phyloP scores from a whole-genome alignment of 1,140 invertebrate species.

The Aphidius ervi region DNA sequence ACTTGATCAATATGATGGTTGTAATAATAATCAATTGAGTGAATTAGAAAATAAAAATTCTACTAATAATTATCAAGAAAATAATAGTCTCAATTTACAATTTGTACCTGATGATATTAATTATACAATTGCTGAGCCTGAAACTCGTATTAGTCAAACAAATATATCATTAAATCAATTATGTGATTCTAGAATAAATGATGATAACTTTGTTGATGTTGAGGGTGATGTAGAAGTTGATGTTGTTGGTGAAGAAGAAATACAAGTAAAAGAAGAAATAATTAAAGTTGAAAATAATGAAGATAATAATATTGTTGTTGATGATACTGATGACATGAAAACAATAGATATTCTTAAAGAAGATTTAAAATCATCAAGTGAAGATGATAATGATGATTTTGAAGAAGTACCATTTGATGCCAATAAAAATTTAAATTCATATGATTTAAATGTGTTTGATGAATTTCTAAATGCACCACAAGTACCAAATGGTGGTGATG shows the following conservation, averaged over 20 bases:
- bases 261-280: background rate
- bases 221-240: slow-evolving; percentile 57
- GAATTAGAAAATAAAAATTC: slow-evolving; percentile 80
- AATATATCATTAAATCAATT: slow-evolving; percentile 60
- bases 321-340: slow-evolving; percentile 20
- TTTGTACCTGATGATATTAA: slow-evolving; percentile 66
- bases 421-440: slow-evolving; percentile 55
- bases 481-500: slow-evolving; percentile 62
- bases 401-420: slow-evolving; percentile 57
- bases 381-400: slow-evolving; percentile 60
- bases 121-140: slow-evolving; percentile 58
- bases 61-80: slow-evolving; percentile 84
- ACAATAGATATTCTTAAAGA: slow-evolving; percentile 58
- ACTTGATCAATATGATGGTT: slow-evolving; percentile 62
- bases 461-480: slow-evolving; percentile 43
- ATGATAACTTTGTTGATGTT: slow-evolving; percentile 69
- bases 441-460: slow-evolving; percentile 43
- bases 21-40: slow-evolving; percentile 77
- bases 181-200: slow-evolving; percentile 52
- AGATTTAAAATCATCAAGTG: slow-evolving; percentile 71
- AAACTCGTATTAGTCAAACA: slow-evolving; percentile 54
- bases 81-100: slow-evolving; percentile 64
- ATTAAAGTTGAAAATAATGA: no score
- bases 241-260: slow-evolving; percentile 33
- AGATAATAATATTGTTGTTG: no score